Conservation (phyloP, 1,140 invertebrate genomes). For the Tachypleus tridentatus region DNA sequence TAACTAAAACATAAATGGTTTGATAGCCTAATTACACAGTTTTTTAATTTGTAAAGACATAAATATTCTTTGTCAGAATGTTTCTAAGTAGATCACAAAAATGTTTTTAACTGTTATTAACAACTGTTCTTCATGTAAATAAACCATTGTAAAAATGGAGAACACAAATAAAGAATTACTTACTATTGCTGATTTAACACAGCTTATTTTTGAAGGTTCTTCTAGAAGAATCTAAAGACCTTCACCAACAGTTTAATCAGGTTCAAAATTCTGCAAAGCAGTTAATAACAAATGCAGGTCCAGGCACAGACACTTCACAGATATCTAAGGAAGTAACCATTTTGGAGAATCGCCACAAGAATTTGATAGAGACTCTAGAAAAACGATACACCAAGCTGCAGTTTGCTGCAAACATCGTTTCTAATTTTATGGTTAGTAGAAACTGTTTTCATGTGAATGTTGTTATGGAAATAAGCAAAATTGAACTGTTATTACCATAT, state of each 20-base stretch:
- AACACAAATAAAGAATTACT: too few relatives aligned
- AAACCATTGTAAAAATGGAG: too few relatives aligned
- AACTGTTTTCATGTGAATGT: neutral
- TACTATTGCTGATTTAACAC: too few relatives aligned
- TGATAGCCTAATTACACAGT: too few relatives aligned
- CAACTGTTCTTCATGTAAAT: too few relatives aligned
- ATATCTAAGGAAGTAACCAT: constrained; percentile 63
- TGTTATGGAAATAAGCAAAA: too few relatives aligned
- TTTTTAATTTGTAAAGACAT: too few relatives aligned
- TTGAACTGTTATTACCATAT: too few relatives aligned
- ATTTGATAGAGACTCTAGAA: constrained; percentile 59
- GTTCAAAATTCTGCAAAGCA: constrained; percentile 56
- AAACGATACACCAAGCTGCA: constrained; percentile 69
- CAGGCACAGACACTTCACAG: constrained; percentile 51
- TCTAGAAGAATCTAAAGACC: constrained; percentile 46
- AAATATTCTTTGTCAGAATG: too few relatives aligned
- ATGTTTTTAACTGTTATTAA: too few relatives aligned
- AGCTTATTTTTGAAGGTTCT: constrained; percentile 11
- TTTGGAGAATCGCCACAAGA: constrained; percentile 60
- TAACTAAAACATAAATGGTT: too few relatives aligned
- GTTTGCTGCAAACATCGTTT: constrained; percentile 69
- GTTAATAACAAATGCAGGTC: constrained; percentile 52
- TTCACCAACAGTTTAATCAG: constrained; percentile 62
- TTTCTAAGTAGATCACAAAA: too few relatives aligned
- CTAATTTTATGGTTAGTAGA: constrained; percentile 54